phyloP scores from a whole-genome alignment of 2,797 vertebrate species.

The Heteromormyrus szaboi region DNA sequence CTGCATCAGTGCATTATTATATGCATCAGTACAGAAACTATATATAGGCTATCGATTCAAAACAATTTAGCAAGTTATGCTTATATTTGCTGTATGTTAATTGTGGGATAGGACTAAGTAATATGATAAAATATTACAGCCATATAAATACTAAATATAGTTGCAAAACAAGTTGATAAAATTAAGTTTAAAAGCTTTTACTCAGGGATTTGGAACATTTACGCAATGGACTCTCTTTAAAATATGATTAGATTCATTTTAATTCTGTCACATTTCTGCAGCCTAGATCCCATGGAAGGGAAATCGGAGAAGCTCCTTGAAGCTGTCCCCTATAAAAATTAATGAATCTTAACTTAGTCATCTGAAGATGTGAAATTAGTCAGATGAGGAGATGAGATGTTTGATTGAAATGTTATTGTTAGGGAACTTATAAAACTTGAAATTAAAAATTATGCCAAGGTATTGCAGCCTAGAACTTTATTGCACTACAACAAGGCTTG shows the following conservation, averaged over 20 bases:
- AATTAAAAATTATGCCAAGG: slow-evolving; percentile 32
- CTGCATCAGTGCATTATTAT: not conserved
- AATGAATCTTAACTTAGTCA: slow-evolving; percentile 46
- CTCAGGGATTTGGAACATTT: not conserved
- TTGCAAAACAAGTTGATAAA: not conserved
- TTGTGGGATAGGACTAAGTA: not conserved
- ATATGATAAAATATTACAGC: not conserved
- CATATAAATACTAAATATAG: not conserved
- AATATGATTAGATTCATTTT: slow-evolving; percentile 13
- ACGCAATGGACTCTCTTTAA: not conserved
- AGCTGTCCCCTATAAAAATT: slow-evolving; percentile 47
- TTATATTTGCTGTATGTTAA: not conserved
- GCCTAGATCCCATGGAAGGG: slow-evolving; percentile 26
- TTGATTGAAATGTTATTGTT: slow-evolving; percentile 50
- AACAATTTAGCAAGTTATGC: not conserved
- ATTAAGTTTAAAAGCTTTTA: not conserved
- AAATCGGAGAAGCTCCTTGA: slow-evolving; percentile 43
- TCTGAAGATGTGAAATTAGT: slow-evolving; percentile 47
- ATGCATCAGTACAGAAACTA: not conserved
- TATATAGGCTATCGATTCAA: not conserved
- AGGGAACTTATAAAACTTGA: slow-evolving; percentile 36
- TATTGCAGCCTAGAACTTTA: slow-evolving; percentile 5
- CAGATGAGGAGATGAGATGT: slow-evolving; percentile 37
- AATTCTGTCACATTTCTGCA: slow-evolving; percentile 24
- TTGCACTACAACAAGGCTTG: slow-evolving; percentile 15